Conservation (phyloP, 1,140 invertebrate species). For the Heliconius nattereri region DNA sequence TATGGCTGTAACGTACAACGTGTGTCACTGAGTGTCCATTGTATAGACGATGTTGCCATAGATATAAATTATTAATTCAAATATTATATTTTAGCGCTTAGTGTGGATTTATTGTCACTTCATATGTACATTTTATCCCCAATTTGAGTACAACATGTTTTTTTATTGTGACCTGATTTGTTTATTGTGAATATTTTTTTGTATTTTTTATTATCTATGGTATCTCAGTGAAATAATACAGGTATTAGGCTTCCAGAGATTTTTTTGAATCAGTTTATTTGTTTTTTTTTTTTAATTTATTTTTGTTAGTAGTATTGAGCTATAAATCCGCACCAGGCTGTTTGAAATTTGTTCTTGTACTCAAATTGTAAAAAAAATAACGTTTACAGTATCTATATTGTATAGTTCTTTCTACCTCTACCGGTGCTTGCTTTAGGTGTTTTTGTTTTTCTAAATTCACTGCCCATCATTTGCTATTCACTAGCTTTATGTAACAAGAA, state of each 20-base stretch:
- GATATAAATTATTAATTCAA: slow-evolving; percentile 25
- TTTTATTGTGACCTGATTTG: slow-evolving; percentile 7
- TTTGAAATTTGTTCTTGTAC: slow-evolving; percentile 28
- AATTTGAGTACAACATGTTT: neutral
- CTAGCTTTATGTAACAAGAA: neutral
- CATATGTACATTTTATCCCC: neutral
- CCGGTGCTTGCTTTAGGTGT: slow-evolving; percentile 67
- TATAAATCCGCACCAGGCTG: slow-evolving; percentile 34
- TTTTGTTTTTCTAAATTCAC: slow-evolving; percentile 36
- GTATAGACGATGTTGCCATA: slow-evolving; percentile 60
- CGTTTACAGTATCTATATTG: slow-evolving; percentile 20
- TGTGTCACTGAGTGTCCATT: slow-evolving; percentile 34
- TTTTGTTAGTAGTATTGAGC: neutral
- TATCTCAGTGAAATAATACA: neutral
- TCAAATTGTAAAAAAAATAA: slow-evolving; percentile 30
- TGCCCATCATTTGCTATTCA: slow-evolving; percentile 14
- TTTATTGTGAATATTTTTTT: neutral
- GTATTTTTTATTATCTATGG: neutral
- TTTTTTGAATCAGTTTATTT: neutral
- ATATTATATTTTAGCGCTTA: slow-evolving; percentile 36
- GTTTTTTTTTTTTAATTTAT: neutral
- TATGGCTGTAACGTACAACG: slow-evolving; percentile 46
- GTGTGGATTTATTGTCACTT: slow-evolving; percentile 38
- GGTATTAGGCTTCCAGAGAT: neutral
- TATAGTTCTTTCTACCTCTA: slow-evolving; percentile 66